Conservation (phyloP, 2,113 vertebrate species). For the Rallus limicola region DNA sequence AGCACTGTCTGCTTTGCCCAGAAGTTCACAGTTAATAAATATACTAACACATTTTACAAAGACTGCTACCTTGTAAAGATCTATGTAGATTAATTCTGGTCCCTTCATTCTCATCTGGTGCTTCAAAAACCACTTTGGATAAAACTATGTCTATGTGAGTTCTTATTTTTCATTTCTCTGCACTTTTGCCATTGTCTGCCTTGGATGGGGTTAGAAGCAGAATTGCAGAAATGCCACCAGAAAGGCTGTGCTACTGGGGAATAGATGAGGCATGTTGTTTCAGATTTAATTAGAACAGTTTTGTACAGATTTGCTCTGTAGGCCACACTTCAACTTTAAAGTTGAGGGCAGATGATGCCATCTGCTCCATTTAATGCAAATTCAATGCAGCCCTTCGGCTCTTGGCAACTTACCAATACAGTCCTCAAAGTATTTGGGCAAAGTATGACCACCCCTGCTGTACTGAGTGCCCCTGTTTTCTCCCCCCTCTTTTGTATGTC, state of each 20-base stretch:
- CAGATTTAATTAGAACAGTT: slow-evolving; percentile 69
- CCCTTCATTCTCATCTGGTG: not conserved
- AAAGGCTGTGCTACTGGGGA: slow-evolving; percentile 45
- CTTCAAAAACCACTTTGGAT: not conserved
- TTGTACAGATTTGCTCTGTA: slow-evolving; percentile 70
- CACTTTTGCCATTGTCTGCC: not conserved
- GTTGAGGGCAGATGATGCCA: slow-evolving; percentile 66
- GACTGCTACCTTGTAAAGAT: not conserved
- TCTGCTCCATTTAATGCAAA: slow-evolving; percentile 69
- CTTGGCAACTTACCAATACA: slow-evolving; percentile 31
- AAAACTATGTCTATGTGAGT: not conserved
- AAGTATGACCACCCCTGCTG: slow-evolving; percentile 47
- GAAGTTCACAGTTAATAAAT: not conserved
- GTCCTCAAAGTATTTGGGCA: slow-evolving; percentile 44
- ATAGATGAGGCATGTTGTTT: slow-evolving; percentile 61
- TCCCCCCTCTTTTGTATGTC: not conserved
- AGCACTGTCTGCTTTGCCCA: not conserved
- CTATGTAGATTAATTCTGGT: not conserved
- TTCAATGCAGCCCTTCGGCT: slow-evolving; percentile 54
- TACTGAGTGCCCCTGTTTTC: not conserved
- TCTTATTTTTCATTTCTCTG: slow-evolving; percentile 21
- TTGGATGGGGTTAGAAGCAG: not conserved
- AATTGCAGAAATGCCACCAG: slow-evolving; percentile 46
- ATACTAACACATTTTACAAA: not conserved
- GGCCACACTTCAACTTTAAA: slow-evolving; percentile 67